phyloP scores from a whole-genome alignment of 2,113 vertebrate species.

The Phycodurus eques region DNA sequence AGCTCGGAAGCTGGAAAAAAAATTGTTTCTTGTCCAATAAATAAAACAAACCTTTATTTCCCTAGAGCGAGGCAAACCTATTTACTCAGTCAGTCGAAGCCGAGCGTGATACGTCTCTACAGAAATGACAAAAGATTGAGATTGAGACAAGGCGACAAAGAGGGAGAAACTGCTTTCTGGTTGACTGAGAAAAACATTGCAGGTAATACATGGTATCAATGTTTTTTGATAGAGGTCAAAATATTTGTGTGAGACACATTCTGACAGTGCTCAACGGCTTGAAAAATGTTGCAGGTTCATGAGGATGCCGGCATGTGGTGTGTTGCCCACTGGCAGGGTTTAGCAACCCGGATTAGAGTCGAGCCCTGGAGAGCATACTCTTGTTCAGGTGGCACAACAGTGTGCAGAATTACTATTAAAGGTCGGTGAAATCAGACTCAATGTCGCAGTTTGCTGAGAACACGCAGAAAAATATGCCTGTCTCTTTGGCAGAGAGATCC shows the following conservation, averaged over 20 bases:
- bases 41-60: conserved; percentile 57
- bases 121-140: conserved; percentile 24
- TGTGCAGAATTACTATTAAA: conserved; percentile 68
- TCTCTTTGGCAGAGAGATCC: conserved; percentile 48
- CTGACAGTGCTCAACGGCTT: conserved; percentile 39
- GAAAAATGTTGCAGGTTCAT: conserved; percentile 51
- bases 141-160: conserved; percentile 16
- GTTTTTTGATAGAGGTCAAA: conserved; percentile 20
- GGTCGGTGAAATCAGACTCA: conserved; percentile 68
- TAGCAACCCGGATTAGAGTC: conserved; percentile 72
- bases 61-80: conserved; percentile 34
- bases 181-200: conserved; percentile 20
- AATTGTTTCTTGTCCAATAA: conserved; percentile 48
- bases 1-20: conserved; percentile 19
- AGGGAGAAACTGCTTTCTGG: conserved; percentile 5
- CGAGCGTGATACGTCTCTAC: conserved; percentile 34
- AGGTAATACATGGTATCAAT: neutral
- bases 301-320: conserved; percentile 52
- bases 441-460: conserved; percentile 63
- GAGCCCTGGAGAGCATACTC: conserved; percentile 53
- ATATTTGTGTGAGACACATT: conserved; percentile 13
- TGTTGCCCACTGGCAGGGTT: conserved; percentile 58
- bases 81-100: conserved; percentile 53
- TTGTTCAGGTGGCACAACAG: conserved; percentile 58
- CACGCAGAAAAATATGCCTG: conserved; percentile 63